These are phyloP conservation scores for Diplogasteroides magnus DNA, from an alignment of 1,140 invertebrate species.

Conservation along the genomic window DNA sequence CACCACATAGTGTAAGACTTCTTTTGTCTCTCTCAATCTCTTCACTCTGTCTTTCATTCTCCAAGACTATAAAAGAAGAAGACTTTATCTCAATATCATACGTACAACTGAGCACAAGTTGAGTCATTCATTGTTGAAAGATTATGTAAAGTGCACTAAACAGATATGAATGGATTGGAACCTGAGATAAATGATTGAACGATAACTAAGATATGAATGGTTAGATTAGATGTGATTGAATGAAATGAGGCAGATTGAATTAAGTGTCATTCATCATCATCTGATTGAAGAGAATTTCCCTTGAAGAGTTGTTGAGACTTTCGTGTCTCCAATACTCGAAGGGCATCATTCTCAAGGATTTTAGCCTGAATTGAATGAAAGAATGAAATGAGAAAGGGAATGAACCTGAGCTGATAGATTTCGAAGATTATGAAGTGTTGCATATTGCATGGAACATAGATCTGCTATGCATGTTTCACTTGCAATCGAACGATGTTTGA, in stretches of 20 bases:
- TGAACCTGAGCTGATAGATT: slow-evolving; percentile 37
- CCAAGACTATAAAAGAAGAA: not conserved
- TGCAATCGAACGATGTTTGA: slow-evolving; percentile 94
- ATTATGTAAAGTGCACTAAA: too few relatives aligned
- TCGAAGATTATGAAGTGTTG: slow-evolving; percentile 44
- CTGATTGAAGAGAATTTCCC: not conserved
- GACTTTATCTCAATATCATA: not conserved
- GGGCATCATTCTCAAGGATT: slow-evolving; percentile 38
- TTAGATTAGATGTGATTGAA: too few relatives aligned
- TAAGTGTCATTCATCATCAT: not conserved
- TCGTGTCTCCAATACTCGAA: slow-evolving; percentile 35
- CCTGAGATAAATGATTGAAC: not conserved
- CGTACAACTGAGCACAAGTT: not conserved
- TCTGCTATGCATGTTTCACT: slow-evolving; percentile 88
- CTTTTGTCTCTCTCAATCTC: not conserved
- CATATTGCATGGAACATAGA: slow-evolving; percentile 86
- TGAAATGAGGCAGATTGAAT: not conserved
- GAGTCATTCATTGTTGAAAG: too few relatives aligned
- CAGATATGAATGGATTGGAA: too few relatives aligned
- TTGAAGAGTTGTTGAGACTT: slow-evolving; percentile 1
- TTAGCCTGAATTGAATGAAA: slow-evolving; percentile 17
- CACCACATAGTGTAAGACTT: not conserved
- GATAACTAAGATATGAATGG: not conserved
- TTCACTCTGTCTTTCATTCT: not conserved
- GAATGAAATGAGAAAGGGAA: not conserved